Conservation (phyloP, 2,888 invertebrate species). For the Leptothorax acervorum region DNA sequence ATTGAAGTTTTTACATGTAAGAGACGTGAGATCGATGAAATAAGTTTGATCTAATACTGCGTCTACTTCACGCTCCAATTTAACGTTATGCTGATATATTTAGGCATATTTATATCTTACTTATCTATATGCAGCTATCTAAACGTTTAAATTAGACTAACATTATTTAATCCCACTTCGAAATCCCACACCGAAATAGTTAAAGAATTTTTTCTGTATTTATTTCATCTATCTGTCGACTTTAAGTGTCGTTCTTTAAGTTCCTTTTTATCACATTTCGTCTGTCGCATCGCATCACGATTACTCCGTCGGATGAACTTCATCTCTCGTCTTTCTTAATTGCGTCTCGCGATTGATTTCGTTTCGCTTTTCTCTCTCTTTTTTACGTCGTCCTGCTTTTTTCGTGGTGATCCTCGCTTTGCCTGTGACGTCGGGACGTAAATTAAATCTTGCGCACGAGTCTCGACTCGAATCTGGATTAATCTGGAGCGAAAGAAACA, state of each 20-base stretch:
- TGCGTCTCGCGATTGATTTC: slow-evolving; percentile 28
- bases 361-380: slow-evolving; percentile 2
- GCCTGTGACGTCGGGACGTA: slow-evolving; percentile 23
- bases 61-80: background rate
- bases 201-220: background rate
- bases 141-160: slow-evolving; percentile 9
- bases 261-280: background rate
- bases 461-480: background rate
- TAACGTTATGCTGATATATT: background rate
- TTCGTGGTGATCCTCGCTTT: slow-evolving; percentile 8
- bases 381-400: slow-evolving; percentile 24
- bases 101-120: background rate
- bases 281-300: background rate
- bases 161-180: background rate
- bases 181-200: background rate
- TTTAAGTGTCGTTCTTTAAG: background rate
- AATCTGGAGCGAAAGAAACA: slow-evolving; percentile 17
- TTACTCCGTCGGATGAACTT: background rate
- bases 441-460: slow-evolving; percentile 35
- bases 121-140: background rate
- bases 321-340: slow-evolving; percentile 29
- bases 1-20: slow-evolving; percentile 10
- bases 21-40: background rate
- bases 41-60: background rate
- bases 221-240: background rate